A percentile compares a stretch with the other conserved stretches of the same genome.
Evolutionary conservation across 2,113 vertebrate genomes (phyloP).

Genomic region (Myanophis thanlyinensis): DNA sequence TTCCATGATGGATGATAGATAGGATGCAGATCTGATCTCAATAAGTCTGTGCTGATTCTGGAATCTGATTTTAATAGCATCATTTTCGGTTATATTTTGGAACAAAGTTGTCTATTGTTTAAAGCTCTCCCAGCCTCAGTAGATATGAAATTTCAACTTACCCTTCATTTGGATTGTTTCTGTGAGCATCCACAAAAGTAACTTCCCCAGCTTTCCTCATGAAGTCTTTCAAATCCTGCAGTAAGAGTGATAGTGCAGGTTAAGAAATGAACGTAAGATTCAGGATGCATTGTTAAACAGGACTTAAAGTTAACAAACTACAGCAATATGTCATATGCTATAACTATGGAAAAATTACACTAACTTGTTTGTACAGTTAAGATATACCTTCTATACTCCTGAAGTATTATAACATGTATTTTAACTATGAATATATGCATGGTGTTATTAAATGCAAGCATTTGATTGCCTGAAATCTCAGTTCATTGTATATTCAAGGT

Average conservation of each 20-base stretch:
- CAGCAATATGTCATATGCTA: constrained; percentile 23
- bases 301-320: constrained; percentile 22
- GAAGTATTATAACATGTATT: constrained; percentile 27
- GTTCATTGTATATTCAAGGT: constrained; percentile 12
- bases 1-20: not conserved
- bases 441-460: constrained; percentile 17
- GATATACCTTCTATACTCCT: constrained; percentile 13
- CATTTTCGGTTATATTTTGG: not conserved
- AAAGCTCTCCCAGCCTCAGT: not conserved
- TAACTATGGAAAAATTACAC: constrained; percentile 32
- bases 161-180: constrained; percentile 92
- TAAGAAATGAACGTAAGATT: constrained; percentile 3
- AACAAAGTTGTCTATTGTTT: not conserved
- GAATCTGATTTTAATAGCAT: not conserved
- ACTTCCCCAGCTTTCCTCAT: constrained; percentile 94
- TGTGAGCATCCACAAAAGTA: constrained; percentile 92
- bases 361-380: constrained; percentile 10
- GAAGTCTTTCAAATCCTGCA: constrained; percentile 90
- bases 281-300: constrained; percentile 19
- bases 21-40: not conserved
- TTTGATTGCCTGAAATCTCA: constrained; percentile 9
- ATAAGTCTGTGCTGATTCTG: not conserved
- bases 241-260: constrained; percentile 56
- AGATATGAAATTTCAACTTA: constrained; percentile 49
- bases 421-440: constrained; percentile 28